Conservation (phyloP, 1,140 invertebrate species). For the Drosophila chauvacae region DNA sequence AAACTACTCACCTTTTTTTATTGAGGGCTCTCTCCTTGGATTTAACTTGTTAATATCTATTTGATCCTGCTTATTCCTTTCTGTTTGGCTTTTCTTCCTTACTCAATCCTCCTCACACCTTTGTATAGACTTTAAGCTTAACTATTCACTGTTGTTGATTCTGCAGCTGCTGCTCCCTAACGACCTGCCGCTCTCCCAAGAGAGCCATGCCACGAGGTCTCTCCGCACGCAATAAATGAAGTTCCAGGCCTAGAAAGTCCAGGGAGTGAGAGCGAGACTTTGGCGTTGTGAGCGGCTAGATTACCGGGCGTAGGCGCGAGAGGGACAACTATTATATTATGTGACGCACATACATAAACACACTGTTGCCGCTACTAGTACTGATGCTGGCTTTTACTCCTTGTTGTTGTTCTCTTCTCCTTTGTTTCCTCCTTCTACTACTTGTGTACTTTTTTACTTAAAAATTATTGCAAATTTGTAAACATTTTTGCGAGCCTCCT, state of each 20-base stretch:
- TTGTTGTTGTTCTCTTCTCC: neutral
- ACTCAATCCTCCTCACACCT: neutral
- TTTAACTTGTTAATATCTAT: conserved; percentile 25
- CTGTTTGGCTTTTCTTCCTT: conserved; percentile 8
- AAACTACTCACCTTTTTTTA: conserved; percentile 5
- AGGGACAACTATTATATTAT: conserved; percentile 4
- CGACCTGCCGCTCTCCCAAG: conserved; percentile 30
- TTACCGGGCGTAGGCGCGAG: conserved; percentile 2
- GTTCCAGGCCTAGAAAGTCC: conserved; percentile 9
- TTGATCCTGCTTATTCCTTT: conserved; percentile 16
- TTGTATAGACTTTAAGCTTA: conserved; percentile 17
- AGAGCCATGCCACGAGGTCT: conserved; percentile 38
- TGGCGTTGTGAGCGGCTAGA: neutral
- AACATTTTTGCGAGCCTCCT: conserved; percentile 38
- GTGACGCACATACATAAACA: conserved; percentile 14
- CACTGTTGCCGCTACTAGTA: neutral
- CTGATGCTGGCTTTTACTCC: neutral
- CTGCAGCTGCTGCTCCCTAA: conserved; percentile 49
- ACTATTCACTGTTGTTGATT: conserved; percentile 30
- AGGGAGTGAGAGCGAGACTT: conserved; percentile 3
- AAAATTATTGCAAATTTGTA: conserved; percentile 59
- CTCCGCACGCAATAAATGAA: conserved; percentile 4
- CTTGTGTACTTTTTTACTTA: conserved; percentile 16
- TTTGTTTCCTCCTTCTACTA: neutral
- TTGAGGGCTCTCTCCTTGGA: conserved; percentile 2